Evolutionary conservation across 2,113 vertebrate genomes (phyloP).

Genomic region (Nothoprocta perdicaria): DNA sequence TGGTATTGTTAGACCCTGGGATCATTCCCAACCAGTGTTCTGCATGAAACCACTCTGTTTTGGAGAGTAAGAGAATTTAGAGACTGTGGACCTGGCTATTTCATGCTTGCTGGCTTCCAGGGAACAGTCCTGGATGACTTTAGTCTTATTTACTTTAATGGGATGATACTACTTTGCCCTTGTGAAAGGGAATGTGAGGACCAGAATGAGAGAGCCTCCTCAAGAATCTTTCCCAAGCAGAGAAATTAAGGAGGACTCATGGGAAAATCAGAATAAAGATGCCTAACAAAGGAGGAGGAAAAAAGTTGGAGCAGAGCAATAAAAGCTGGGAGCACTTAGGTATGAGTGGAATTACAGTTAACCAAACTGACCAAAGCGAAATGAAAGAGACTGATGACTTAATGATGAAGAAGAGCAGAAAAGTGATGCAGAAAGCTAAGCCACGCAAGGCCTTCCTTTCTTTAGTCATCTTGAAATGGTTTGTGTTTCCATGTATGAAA

Average conservation of each 20-base stretch:
- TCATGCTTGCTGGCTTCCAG: too few relatives aligned
- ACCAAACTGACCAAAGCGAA: neutral
- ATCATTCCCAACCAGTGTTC: neutral
- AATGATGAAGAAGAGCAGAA: neutral
- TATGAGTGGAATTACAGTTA: neutral
- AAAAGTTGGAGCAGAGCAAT: neutral
- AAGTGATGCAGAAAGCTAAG: neutral
- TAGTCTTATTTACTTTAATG: too few relatives aligned
- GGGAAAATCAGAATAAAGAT: too few relatives aligned
- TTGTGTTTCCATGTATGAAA: neutral
- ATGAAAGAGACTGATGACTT: neutral
- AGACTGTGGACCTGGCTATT: too few relatives aligned
- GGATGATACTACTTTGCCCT: too few relatives aligned
- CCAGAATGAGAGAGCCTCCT: too few relatives aligned
- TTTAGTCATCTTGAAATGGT: neutral
- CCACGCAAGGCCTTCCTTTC: neutral
- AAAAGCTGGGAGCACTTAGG: neutral
- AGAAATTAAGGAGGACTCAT: too few relatives aligned
- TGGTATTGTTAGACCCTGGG: neutral
- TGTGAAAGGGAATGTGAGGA: too few relatives aligned
- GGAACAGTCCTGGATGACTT: too few relatives aligned
- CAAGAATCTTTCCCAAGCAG: too few relatives aligned
- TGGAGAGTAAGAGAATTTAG: neutral
- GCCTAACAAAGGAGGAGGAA: too few relatives aligned
- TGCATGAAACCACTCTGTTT: neutral